Evolutionary conservation across 2,113 vertebrate genomes (phyloP).

Genomic region (Pachypanchax playfairii): DNA sequence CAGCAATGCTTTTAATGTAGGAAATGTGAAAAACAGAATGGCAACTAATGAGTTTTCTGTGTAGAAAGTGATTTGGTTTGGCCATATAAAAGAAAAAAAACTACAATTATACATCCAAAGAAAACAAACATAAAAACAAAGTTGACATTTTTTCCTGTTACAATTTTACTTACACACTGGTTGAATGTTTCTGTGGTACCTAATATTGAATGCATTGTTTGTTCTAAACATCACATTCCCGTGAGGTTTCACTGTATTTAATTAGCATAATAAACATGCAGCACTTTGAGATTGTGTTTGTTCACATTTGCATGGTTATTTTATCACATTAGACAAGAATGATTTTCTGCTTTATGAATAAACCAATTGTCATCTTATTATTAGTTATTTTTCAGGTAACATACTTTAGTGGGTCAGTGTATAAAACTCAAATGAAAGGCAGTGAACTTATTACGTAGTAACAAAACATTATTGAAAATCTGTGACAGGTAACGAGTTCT

Average conservation of each 20-base stretch:
- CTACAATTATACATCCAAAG: background rate
- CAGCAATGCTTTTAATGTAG: background rate
- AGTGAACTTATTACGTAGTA: slow-evolving; percentile 37
- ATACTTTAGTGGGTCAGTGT: slow-evolving; percentile 23
- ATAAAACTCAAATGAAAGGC: background rate
- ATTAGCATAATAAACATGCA: slow-evolving; percentile 20
- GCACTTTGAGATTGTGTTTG: background rate
- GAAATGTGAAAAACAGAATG: background rate
- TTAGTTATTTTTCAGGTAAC: slow-evolving; percentile 33
- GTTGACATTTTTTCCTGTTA: too few species aligned
- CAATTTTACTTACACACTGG: background rate
- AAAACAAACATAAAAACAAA: background rate
- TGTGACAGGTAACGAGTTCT: slow-evolving; percentile 22
- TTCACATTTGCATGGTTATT: background rate
- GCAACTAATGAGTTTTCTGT: background rate
- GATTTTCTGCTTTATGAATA: background rate
- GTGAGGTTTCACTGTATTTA: background rate
- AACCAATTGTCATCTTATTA: slow-evolving; percentile 22
- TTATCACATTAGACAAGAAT: background rate
- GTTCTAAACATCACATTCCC: background rate
- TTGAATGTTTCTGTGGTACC: slow-evolving; percentile 9
- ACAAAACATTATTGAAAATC: slow-evolving; percentile 34
- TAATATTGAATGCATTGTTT: background rate
- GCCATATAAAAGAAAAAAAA: background rate
- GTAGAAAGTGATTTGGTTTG: background rate